Base-by-base conservation (phyloP, 2,113 vertebrate species). In the Oryzias celebensis region DNA sequence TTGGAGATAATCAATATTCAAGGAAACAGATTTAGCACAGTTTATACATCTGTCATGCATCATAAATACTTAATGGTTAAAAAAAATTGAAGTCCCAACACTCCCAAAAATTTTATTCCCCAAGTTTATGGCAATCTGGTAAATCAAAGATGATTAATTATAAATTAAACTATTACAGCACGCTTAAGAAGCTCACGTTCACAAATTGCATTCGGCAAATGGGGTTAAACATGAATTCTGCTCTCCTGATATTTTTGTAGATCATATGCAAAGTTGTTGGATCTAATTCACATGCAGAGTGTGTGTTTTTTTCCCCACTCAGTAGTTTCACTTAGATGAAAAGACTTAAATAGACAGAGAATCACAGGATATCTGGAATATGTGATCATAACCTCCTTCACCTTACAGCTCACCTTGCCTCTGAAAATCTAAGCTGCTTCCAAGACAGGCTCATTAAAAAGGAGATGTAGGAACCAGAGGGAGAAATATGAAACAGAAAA, bases 1-100 rank as follows among this genome's bases (percentile, higher is more conserved):
- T 95, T 95, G 90, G 92, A 90, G 82, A 91, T 94, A 94, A 96
- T 96, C 96, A 95, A 96, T 97, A 96, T 95, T 96, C 94, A 96
- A 93, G 83, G 85, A 75, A 59, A 84, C 78, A 62, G 77, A 83
- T 90, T 92, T 88, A 86, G 88, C 82, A 79, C 56, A 89, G 87
- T 92, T 94, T 94, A 95, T 93, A 94, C 91, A 95, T 93, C 93
- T 93, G 93, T 94, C 93, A 94, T 90, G 70, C 83, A 91, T 89
- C 93, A 97, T 96, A 89, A 96, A 97, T 98, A 94, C 90, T 97
- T 97, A 92, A 98, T 94, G 93, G 86, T 66, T 75, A n/a, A 36
- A 36, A 36, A 20, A 47, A 55, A 66, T 14, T 44, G 44, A 91
- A 89, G 89, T 88, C 91, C 93, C 82, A 85, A 82, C 71, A 83